phyloP scores from a whole-genome alignment of 2,888 invertebrate genomes.

The Antitype chi region DNA sequence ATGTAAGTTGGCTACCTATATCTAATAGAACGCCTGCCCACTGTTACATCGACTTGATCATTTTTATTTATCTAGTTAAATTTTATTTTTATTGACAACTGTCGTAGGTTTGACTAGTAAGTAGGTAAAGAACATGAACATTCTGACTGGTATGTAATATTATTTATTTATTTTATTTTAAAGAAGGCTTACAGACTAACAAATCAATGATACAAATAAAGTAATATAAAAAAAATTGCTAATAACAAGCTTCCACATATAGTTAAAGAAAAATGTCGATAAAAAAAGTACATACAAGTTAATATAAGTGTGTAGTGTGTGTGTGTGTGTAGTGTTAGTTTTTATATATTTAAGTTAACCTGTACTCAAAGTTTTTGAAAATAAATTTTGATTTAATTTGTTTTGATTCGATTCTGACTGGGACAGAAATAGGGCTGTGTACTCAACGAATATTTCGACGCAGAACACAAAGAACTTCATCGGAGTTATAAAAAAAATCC shows the following conservation, averaged over 20 bases:
- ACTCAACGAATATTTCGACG: slow-evolving; percentile 4
- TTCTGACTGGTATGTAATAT: not conserved
- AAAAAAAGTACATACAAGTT: too few species aligned
- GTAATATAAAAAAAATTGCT: too few species aligned
- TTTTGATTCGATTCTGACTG: not conserved
- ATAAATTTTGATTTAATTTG: too few species aligned
- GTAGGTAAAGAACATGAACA: not conserved
- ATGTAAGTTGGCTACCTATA: not conserved
- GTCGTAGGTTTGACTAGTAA: not conserved
- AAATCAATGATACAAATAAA: too few species aligned
- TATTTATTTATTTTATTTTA: too few species aligned
- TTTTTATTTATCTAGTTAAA: not conserved
- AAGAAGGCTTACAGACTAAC: too few species aligned
- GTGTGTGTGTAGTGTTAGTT: too few species aligned
- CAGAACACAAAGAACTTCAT: not conserved
- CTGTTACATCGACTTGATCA: not conserved
- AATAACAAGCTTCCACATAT: too few species aligned
- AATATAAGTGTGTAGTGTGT: too few species aligned
- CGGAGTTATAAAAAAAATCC: not conserved
- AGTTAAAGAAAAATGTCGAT: too few species aligned
- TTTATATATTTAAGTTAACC: too few species aligned
- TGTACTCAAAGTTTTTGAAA: too few species aligned
- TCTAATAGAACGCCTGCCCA: not conserved
- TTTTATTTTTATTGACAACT: slow-evolving; percentile 11
- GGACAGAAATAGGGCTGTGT: not conserved